Evolutionary conservation across 1,140 invertebrate species (phyloP).

Genomic region (Acromyrmex heyeri): DNA sequence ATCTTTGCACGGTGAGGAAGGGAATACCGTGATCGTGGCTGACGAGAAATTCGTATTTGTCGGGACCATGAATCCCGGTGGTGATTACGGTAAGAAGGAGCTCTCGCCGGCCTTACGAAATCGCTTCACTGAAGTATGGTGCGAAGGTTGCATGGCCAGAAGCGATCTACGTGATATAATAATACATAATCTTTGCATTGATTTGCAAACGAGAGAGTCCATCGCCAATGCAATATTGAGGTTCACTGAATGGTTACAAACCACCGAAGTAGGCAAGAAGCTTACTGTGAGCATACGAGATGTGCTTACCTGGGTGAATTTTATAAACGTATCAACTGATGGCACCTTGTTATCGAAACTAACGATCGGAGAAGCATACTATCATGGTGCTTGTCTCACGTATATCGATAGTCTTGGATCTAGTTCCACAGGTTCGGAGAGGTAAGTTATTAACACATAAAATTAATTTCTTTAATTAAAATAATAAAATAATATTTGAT

Average conservation of each 20-base stretch:
- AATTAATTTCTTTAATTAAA: background rate
- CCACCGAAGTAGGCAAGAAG: slow-evolving; percentile 91
- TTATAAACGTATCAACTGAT: slow-evolving; percentile 91
- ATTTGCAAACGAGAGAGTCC: slow-evolving; percentile 86
- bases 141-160: slow-evolving; percentile 90
- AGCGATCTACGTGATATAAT: slow-evolving; percentile 93
- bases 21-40: slow-evolving; percentile 90
- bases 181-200: slow-evolving; percentile 91
- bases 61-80: slow-evolving; percentile 99
- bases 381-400: slow-evolving; percentile 96
- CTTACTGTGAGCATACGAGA: slow-evolving; percentile 97
- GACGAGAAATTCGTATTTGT: slow-evolving; percentile 95
- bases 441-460: slow-evolving; percentile 75
- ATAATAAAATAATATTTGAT: no score
- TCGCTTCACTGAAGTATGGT: slow-evolving; percentile 99
- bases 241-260: slow-evolving; percentile 93
- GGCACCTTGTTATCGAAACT: slow-evolving; percentile 81
- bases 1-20: slow-evolving; percentile 78
- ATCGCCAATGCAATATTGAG: slow-evolving; percentile 91
- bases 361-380: slow-evolving; percentile 89
- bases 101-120: slow-evolving; percentile 98
- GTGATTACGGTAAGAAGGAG: slow-evolving; percentile 99
- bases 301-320: slow-evolving; percentile 96
- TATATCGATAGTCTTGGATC: slow-evolving; percentile 96
- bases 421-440: slow-evolving; percentile 89